These are phyloP conservation scores for Hybos culiciformis DNA, from an alignment of 2,888 invertebrate genomes.

Conservation along the genomic window DNA sequence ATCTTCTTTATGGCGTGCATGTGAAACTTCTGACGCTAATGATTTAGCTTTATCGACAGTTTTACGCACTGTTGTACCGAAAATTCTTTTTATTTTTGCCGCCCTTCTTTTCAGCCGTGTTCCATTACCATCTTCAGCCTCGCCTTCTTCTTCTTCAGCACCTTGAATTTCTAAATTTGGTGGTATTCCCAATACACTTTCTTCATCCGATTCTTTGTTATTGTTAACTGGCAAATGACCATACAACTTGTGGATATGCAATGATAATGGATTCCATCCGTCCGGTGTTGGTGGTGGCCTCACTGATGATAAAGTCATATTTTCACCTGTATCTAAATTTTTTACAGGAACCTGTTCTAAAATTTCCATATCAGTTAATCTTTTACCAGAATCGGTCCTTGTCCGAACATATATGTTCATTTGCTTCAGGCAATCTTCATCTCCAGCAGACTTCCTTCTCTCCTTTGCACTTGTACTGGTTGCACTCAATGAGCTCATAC, in stretches of 20 bases:
- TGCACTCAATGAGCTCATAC: too few relatives aligned
- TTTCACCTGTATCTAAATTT: slow-evolving; percentile 72
- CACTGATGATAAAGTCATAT: slow-evolving; percentile 85
- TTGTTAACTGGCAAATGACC: slow-evolving; percentile 67
- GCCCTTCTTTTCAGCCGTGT: slow-evolving; percentile 37
- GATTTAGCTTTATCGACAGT: slow-evolving; percentile 86
- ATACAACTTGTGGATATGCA: slow-evolving; percentile 87
- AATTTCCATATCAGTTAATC: slow-evolving; percentile 82
- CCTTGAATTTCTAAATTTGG: slow-evolving; percentile 31
- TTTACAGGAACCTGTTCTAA: slow-evolving; percentile 78
- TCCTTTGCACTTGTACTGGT: slow-evolving; percentile 37
- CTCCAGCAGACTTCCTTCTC: slow-evolving; percentile 70
- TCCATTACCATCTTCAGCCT: slow-evolving; percentile 29
- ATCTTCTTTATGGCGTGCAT: slow-evolving; percentile 76
- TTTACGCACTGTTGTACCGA: slow-evolving; percentile 80
- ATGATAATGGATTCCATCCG: slow-evolving; percentile 86
- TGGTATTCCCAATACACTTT: slow-evolving; percentile 49
- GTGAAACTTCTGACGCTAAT: slow-evolving; percentile 75
- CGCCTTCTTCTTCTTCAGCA: slow-evolving; percentile 35
- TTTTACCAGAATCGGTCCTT: slow-evolving; percentile 74
- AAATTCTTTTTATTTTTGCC: slow-evolving; percentile 58
- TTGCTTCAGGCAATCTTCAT: slow-evolving; percentile 58
- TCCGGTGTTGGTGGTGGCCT: slow-evolving; percentile 43
- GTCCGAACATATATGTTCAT: slow-evolving; percentile 62
- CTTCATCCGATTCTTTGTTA: slow-evolving; percentile 66